Evolutionary conservation across 2,888 invertebrate species (phyloP), one percentile per base, ranked within the genome.

Genomic region (Melinaea menophilus): DNA sequence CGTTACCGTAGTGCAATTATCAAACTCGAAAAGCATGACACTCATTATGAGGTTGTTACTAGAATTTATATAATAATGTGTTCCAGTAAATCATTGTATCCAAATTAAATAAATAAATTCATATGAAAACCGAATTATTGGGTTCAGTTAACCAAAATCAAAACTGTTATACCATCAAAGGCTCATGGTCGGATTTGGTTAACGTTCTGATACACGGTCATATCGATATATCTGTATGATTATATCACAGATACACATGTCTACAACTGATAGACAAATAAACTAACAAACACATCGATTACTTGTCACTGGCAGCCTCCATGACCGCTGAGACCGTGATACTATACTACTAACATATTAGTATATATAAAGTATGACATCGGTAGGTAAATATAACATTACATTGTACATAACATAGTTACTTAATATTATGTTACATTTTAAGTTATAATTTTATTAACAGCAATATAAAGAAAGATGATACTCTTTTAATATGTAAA

Each of bases 211-310:
- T 81, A 82, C 79, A 80, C 82, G 82, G 82, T 79, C 80, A 78
- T 82, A 85, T 83, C 66, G 68, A 64, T 68, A 79, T 80, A 75
- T 76, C 76, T 74, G 75, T 79, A 82, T 84, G 85, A 86, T 87
- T 86, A 84, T 84, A 85, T 81, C 83, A 80, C 84, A 84, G 85
- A 86, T 87, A 85, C 85, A 85, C 82, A 81, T 82, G 81, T 82
- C 79, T 82, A 75, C 80, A 80, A 77, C 82, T 82, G 22, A 1
- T 22, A 22, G 88, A 88, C 87, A 88, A 89, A 90, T 90, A 89
- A 89, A 89, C 88, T 88, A 88, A 86, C 83, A 82, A 82, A 82
- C 84, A 78, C 85, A 90, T 90, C 89, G 90, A 90, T 90, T 90
- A 88, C 84, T 88, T 90, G 90, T 88, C 90, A 90, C 71, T 76